Percentiles rank a stretch among this genome's conserved stretches.
phyloP scores from a whole-genome alignment of 2,888 invertebrate species.

The Pseudococcus viburni region DNA sequence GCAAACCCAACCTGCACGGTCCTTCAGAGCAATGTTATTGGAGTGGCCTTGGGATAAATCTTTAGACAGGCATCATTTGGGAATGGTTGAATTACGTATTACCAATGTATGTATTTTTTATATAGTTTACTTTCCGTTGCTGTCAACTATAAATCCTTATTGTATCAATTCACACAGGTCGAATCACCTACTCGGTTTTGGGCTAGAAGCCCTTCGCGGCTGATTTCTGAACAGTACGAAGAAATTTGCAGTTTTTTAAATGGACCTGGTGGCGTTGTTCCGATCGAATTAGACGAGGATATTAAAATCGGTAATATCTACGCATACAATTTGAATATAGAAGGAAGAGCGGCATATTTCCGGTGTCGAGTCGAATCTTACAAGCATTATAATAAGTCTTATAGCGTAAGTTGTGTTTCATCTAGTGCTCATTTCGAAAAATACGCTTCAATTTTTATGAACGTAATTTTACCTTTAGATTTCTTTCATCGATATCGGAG shows the following conservation, averaged over 20 bases:
- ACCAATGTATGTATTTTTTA: neutral
- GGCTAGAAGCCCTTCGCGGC: constrained; percentile 47
- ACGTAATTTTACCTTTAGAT: constrained; percentile 73
- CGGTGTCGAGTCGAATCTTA: constrained; percentile 30
- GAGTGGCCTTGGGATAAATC: constrained; percentile 51
- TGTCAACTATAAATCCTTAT: neutral
- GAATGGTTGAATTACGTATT: neutral
- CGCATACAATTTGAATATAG: neutral
- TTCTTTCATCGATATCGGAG: constrained; percentile 86
- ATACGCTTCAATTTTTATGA: neutral
- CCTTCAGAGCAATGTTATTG: neutral
- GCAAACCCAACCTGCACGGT: neutral
- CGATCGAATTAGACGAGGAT: neutral
- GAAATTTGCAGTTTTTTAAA: neutral
- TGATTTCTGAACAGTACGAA: neutral
- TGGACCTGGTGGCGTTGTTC: neutral
- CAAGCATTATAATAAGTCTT: constrained; percentile 11
- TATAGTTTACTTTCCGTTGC: neutral
- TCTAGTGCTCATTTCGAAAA: neutral
- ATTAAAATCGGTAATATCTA: constrained; percentile 38
- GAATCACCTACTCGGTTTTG: constrained; percentile 67
- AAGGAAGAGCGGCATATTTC: neutral
- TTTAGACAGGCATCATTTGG: neutral
- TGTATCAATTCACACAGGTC: constrained; percentile 52
- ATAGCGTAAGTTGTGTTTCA: neutral